Evolutionary conservation across 1,140 invertebrate species (phyloP).

Genomic region (Drosophila subobscura): DNA sequence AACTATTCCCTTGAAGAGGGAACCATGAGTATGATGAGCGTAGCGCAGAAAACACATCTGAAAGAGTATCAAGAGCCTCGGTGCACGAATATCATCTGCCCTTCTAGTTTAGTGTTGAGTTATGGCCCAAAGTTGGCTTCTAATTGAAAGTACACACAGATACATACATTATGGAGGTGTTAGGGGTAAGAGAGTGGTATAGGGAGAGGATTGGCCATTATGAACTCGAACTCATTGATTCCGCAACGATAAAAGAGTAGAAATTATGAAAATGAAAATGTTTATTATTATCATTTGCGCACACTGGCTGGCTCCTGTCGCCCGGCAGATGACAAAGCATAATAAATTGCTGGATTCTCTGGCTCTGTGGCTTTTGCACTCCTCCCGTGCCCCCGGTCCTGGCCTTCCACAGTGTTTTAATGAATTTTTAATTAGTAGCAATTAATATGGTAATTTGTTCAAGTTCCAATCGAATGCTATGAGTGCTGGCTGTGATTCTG

Average conservation of each 20-base stretch:
- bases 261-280: constrained; percentile 75
- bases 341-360: constrained; percentile 65
- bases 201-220: constrained; percentile 18
- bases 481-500: constrained; percentile 11
- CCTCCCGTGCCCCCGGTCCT: constrained; percentile 12
- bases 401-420: constrained; percentile 61
- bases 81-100: too few relatives aligned
- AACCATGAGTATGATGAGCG: too few relatives aligned
- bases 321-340: constrained; percentile 75
- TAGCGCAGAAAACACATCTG: too few relatives aligned
- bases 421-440: constrained; percentile 81
- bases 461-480: constrained; percentile 53
- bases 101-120: constrained; percentile 63
- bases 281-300: constrained; percentile 77
- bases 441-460: constrained; percentile 82
- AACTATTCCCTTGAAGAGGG: constrained; percentile 6
- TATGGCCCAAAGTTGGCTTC: constrained; percentile 73
- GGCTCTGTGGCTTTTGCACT: constrained; percentile 38
- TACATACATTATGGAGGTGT: background rate
- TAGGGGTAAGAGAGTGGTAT: background rate
- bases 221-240: constrained; percentile 75
- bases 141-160: constrained; percentile 77
- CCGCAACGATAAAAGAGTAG: constrained; percentile 47
- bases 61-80: too few relatives aligned
- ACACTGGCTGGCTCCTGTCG: constrained; percentile 47